Percentiles rank a stretch among this genome's conserved stretches.
phyloP scores from a whole-genome alignment of 2,888 invertebrate species.

The Sussaba pulchella region DNA sequence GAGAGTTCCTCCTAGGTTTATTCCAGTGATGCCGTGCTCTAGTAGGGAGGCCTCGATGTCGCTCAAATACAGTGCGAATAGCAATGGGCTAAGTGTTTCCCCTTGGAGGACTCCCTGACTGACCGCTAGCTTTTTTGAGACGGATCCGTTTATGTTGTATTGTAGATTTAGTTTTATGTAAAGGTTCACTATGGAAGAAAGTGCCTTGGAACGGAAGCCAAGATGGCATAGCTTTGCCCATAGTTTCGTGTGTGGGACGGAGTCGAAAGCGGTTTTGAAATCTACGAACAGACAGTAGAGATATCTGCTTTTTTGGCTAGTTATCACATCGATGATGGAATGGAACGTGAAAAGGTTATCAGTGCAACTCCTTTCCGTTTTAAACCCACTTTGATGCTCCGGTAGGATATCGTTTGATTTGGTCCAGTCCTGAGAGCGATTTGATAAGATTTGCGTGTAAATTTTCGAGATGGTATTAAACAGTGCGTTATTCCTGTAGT shows the following conservation, averaged over 20 bases:
- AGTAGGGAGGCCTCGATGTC: constrained; percentile 59
- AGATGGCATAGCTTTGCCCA: constrained; percentile 60
- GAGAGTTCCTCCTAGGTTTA: constrained; percentile 31
- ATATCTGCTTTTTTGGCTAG: constrained; percentile 28
- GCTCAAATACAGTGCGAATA: constrained; percentile 59
- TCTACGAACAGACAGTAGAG: constrained; percentile 55
- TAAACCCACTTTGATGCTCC: background rate
- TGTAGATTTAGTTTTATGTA: constrained; percentile 38
- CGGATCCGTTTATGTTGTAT: constrained; percentile 9
- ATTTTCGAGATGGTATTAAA: background rate
- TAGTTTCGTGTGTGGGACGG: constrained; percentile 42
- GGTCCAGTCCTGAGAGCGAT: background rate
- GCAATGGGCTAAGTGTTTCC: constrained; percentile 54
- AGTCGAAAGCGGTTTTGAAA: constrained; percentile 59
- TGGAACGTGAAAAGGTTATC: constrained; percentile 23
- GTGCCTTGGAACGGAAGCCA: constrained; percentile 23
- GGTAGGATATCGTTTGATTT: background rate
- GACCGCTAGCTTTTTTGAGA: constrained; percentile 48
- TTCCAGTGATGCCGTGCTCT: constrained; percentile 36
- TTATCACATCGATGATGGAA: constrained; percentile 39
- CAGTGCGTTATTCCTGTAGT: background rate
- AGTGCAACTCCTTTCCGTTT: constrained; percentile 11
- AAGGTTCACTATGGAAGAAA: constrained; percentile 41
- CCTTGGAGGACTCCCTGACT: constrained; percentile 62
- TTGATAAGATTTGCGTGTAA: background rate